Base-by-base conservation (phyloP, 1,140 invertebrate species). In the Pectinophora gossypiella region DNA sequence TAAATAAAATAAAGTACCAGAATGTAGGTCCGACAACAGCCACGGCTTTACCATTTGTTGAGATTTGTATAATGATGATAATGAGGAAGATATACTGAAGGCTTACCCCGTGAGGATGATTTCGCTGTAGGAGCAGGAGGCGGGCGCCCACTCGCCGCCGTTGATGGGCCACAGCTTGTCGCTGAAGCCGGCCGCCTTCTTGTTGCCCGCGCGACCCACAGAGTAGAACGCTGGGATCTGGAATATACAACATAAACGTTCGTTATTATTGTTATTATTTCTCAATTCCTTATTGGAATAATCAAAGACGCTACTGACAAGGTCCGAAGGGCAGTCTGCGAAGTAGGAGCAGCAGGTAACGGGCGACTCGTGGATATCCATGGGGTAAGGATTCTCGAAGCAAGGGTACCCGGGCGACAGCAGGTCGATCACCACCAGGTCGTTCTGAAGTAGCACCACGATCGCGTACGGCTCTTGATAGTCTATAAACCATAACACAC, bases 341-440 rank as follows among this genome's bases (percentile, higher is more conserved):
- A 98, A 93, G 90, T 99, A 99, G 50, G 94, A 93, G 87, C 97
- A 98, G 88, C 94, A 97, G 43, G 98, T 99, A 51, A 99, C 97
- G 22, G 97, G 95, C 48, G 96, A 98, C 89, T 99, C 98, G 88
- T 99, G 98, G 61, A 99, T 92, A 89, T 99, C 98, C 97, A 99
- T 99, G 36, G 98, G 96, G 90, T 99, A 99, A 40, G 98, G 99
- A 90, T 99, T 99, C 88, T 99, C 97, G 89, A 99, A 98, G 88
- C 97, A 98, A 12, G 98, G 98, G 90, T 99, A 99, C 74, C 98
- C 98, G 43, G 93, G 92, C 36, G 95, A 95, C 76, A 95, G 92
- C 65, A 99, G 91, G 89, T 99, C 98, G 81, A 99, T 97, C 60
- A 99, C 95, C 71, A 99, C 97, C 74, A 99, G 91, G 89, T 99